phyloP scores from a whole-genome alignment of 2,113 vertebrate species.

The Ciconia boyciana region DNA sequence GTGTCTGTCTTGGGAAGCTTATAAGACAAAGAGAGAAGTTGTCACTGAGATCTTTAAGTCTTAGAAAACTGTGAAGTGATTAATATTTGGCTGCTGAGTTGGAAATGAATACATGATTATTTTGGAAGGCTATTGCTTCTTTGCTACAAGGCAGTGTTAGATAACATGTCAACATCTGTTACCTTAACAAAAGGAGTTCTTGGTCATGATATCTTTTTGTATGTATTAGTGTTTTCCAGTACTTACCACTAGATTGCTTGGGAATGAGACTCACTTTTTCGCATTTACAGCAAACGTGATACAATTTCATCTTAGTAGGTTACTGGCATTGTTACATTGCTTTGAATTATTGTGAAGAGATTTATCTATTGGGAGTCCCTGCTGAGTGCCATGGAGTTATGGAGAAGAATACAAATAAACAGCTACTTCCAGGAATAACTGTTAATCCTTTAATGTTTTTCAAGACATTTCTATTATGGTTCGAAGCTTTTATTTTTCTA shows the following conservation, averaged over 20 bases:
- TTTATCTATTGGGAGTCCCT: not conserved
- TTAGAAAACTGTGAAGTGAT: not conserved
- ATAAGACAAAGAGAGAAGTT: not conserved
- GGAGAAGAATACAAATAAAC: constrained; percentile 9
- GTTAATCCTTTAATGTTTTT: not conserved
- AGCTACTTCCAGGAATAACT: constrained; percentile 8
- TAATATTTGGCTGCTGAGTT: not conserved
- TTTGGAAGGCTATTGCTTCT: not conserved
- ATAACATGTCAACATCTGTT: not conserved
- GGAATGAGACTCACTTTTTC: not conserved
- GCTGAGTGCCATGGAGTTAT: not conserved
- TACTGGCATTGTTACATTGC: not conserved
- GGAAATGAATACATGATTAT: not conserved
- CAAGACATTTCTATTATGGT: not conserved
- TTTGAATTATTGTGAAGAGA: not conserved
- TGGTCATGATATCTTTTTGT: not conserved
- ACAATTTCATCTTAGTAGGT: not conserved
- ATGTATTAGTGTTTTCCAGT: not conserved
- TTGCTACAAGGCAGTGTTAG: not conserved
- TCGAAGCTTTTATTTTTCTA: not conserved
- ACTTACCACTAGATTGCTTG: not conserved
- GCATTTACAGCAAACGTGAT: not conserved
- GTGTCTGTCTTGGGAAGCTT: not conserved
- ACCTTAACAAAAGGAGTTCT: not conserved
- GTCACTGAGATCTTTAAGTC: not conserved